A percentile compares a stretch with the other conserved stretches of the same genome.
Conservation (phyloP, 2,888 invertebrate genomes). For the Zaprionus obscuricornis region DNA sequence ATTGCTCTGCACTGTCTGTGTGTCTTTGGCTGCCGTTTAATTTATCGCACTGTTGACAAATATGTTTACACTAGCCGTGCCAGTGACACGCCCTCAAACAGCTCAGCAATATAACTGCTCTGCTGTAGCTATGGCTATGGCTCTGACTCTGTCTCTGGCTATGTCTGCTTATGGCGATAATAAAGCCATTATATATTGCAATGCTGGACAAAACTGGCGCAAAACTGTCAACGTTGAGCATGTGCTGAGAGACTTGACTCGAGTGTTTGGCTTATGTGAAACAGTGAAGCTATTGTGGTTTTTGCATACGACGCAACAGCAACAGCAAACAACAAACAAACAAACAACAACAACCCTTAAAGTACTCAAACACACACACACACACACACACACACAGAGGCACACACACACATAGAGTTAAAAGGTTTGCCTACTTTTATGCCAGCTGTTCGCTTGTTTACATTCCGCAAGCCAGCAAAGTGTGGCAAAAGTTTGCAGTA, state of each 20-base stretch:
- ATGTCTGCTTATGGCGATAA: slow-evolving; percentile 55
- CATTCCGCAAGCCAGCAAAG: too few relatives aligned
- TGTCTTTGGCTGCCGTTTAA: slow-evolving; percentile 51
- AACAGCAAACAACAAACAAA: neutral
- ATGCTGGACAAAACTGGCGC: neutral
- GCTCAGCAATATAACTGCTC: too few relatives aligned
- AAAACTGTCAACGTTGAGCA: slow-evolving; percentile 56
- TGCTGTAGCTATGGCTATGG: too few relatives aligned
- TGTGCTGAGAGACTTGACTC: too few relatives aligned
- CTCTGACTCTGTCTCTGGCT: too few relatives aligned
- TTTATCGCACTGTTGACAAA: slow-evolving; percentile 63
- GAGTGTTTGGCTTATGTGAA: too few relatives aligned
- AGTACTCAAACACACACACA: too few relatives aligned
- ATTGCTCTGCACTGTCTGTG: neutral
- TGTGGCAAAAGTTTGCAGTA: too few relatives aligned
- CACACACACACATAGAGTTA: slow-evolving; percentile 28
- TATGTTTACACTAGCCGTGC: slow-evolving; percentile 55
- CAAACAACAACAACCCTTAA: slow-evolving; percentile 5
- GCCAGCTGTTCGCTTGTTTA: slow-evolving; percentile 55
- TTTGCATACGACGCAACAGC: too few relatives aligned
- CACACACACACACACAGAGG: too few relatives aligned
- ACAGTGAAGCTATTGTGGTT: too few relatives aligned
- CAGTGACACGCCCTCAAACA: slow-evolving; percentile 4
- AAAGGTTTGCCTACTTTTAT: slow-evolving; percentile 46
- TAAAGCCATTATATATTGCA: slow-evolving; percentile 78